These are phyloP conservation scores for Serripes groenlandicus DNA, from an alignment of 2,888 invertebrate genomes.

Conservation along the genomic window DNA sequence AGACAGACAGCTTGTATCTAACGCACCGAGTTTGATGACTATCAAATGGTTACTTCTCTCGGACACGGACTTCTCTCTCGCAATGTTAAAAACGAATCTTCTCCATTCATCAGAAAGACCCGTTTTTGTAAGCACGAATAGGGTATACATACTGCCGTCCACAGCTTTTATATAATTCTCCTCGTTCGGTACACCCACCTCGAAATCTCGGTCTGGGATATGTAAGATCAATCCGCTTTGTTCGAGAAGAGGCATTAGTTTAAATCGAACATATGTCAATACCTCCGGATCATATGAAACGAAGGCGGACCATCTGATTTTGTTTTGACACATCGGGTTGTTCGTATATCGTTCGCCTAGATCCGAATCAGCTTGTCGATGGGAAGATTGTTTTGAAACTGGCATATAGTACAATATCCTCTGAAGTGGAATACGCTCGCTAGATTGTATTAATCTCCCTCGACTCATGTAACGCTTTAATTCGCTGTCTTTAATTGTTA, in stretches of 20 bases:
- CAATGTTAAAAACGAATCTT: slow-evolving; percentile 67
- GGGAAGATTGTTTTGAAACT: slow-evolving; percentile 17
- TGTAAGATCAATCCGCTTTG: slow-evolving; percentile 55
- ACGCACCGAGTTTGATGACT: slow-evolving; percentile 52
- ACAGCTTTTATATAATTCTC: slow-evolving; percentile 71
- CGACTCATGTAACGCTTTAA: slow-evolving; percentile 62
- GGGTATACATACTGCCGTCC: slow-evolving; percentile 53
- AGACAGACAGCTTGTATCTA: slow-evolving; percentile 4
- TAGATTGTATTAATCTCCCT: slow-evolving; percentile 63
- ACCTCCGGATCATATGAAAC: slow-evolving; percentile 69
- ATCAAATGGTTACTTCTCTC: slow-evolving; percentile 69
- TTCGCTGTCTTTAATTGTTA: slow-evolving; percentile 64
- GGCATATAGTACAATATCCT: slow-evolving; percentile 71
- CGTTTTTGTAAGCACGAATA: slow-evolving; percentile 63
- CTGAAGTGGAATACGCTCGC: slow-evolving; percentile 56
- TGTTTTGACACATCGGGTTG: slow-evolving; percentile 12
- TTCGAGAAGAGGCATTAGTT: slow-evolving; percentile 60
- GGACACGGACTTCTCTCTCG: slow-evolving; percentile 66
- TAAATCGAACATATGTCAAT: slow-evolving; percentile 55
- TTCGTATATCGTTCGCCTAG: not conserved
- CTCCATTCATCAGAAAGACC: slow-evolving; percentile 71
- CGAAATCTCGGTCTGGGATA: slow-evolving; percentile 72
- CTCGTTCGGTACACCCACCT: slow-evolving; percentile 70
- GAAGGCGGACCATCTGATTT: slow-evolving; percentile 65
- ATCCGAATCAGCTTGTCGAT: not conserved